phyloP scores from a whole-genome alignment of 2,888 invertebrate genomes.

The Drosophila tanythrix region DNA sequence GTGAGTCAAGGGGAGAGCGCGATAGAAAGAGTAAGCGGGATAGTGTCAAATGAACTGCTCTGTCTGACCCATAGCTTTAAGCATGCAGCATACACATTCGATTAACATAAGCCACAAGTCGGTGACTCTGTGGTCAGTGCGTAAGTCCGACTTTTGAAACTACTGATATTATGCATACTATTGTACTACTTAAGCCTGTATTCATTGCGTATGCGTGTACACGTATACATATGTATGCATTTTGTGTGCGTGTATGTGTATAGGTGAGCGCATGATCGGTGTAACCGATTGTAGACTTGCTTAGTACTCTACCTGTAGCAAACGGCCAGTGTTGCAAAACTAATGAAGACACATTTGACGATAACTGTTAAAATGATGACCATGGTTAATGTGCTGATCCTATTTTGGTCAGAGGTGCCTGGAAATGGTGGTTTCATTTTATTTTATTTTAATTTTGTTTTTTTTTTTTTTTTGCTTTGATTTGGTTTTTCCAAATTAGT shows the following conservation, averaged over 20 bases:
- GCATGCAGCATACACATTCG: conserved; percentile 39
- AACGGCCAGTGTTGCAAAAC: conserved; percentile 97
- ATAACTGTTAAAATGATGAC: conserved; percentile 96
- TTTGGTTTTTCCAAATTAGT: conserved; percentile 25
- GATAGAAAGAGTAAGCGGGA: conserved; percentile 16
- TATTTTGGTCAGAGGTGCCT: conserved; percentile 91
- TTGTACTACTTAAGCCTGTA: conserved; percentile 3
- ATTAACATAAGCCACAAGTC: conserved; percentile 13
- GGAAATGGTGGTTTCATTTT: conserved; percentile 84
- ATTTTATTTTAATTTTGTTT: conserved; percentile 41
- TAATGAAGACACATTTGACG: conserved; percentile 97
- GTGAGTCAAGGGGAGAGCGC: not conserved
- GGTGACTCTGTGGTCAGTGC: conserved; percentile 7
- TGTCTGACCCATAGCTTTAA: conserved; percentile 41
- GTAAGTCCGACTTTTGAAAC: conserved; percentile 10
- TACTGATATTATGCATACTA: conserved; percentile 6
- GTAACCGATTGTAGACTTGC: conserved; percentile 72
- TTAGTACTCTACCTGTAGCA: conserved; percentile 94
- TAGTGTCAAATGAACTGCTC: conserved; percentile 16
- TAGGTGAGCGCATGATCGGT: conserved; percentile 43
- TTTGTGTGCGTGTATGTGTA: conserved; percentile 27
- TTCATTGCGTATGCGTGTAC: conserved; percentile 15
- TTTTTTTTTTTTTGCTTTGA: conserved; percentile 14
- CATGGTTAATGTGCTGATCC: conserved; percentile 95
- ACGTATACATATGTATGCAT: conserved; percentile 17